Conservation (phyloP, 2,113 vertebrate species). For the Onychostruthus taczanowskii region DNA sequence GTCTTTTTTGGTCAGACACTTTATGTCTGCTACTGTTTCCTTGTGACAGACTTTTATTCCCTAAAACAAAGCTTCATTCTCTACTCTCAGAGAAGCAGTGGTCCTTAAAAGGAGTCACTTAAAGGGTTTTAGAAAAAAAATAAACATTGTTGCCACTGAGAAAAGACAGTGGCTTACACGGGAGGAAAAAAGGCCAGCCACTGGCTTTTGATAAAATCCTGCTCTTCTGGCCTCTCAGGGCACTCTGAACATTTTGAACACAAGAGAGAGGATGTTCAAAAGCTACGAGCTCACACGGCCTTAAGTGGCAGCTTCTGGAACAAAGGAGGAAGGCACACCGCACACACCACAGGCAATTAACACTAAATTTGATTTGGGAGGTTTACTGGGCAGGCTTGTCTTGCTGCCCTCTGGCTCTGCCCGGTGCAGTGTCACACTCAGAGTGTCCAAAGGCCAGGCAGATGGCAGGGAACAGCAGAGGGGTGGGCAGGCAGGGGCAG, state of each 20-base stretch:
- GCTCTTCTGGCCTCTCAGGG: neutral
- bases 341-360: neutral
- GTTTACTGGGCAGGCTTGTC: neutral
- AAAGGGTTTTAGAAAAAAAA: neutral
- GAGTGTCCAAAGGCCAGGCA: rapidly evolving
- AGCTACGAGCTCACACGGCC: neutral
- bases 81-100: neutral
- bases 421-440: neutral
- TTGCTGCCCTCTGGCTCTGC: neutral
- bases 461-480: neutral
- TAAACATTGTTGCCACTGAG: neutral
- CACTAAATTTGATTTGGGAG: too few relatives aligned
- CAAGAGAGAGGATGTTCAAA: neutral
- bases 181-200: neutral
- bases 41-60: neutral
- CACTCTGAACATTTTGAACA: neutral
- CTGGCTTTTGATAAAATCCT: neutral
- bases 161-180: neutral
- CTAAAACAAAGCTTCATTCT: neutral
- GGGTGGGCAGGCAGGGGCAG: neutral
- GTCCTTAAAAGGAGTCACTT: neutral
- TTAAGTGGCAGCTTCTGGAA: neutral
- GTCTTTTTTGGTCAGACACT: neutral
- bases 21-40: neutral
- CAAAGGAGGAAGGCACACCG: neutral